A percentile compares a stretch with the other conserved stretches of the same genome.
Evolutionary conservation across 1,140 invertebrate species (phyloP).

Genomic region (Thrips palmi): DNA sequence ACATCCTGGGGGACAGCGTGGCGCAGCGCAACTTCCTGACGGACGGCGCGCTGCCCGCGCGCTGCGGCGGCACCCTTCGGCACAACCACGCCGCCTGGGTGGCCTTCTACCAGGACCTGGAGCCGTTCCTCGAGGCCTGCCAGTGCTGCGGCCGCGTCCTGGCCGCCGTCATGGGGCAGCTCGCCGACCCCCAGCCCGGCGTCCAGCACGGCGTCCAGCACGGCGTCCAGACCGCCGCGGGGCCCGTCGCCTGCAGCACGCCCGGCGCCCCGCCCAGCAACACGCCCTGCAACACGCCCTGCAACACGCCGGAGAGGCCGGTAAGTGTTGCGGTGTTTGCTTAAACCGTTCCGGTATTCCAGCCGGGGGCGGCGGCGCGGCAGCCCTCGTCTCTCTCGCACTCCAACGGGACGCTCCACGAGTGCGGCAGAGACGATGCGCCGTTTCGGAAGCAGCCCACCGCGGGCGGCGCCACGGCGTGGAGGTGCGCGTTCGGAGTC

Average conservation of each 20-base stretch:
- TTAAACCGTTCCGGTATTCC: too few relatives aligned
- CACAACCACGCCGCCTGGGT: slow-evolving; percentile 41
- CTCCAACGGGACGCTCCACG: too few relatives aligned
- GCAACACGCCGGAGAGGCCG: slow-evolving; percentile 16
- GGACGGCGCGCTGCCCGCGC: slow-evolving; percentile 27
- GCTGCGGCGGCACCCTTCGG: slow-evolving; percentile 25
- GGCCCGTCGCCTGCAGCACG: too few relatives aligned
- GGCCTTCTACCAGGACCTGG: slow-evolving; percentile 35
- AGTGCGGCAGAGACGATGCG: too few relatives aligned
- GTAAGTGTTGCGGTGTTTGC: too few relatives aligned
- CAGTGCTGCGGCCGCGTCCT: slow-evolving; percentile 27
- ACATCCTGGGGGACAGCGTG: slow-evolving; percentile 9
- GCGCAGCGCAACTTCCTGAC: slow-evolving; percentile 22
- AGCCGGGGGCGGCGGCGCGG: too few relatives aligned
- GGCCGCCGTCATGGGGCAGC: slow-evolving; percentile 28
- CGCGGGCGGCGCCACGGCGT: too few relatives aligned
- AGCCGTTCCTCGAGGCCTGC: slow-evolving; percentile 30
- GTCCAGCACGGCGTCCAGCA: neutral
- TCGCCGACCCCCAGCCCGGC: slow-evolving; percentile 24
- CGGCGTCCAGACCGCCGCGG: slow-evolving; percentile 17
- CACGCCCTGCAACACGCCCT: slow-evolving; percentile 1
- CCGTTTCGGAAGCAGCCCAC: too few relatives aligned
- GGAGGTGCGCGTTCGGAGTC: too few relatives aligned
- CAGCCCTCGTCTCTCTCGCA: too few relatives aligned
- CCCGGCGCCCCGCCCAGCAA: slow-evolving; percentile 25